Percentiles rank a stretch among this genome's conserved stretches.
phyloP scores from a whole-genome alignment of 92 coral and sea anemone species.

The Actinostola sp. region DNA sequence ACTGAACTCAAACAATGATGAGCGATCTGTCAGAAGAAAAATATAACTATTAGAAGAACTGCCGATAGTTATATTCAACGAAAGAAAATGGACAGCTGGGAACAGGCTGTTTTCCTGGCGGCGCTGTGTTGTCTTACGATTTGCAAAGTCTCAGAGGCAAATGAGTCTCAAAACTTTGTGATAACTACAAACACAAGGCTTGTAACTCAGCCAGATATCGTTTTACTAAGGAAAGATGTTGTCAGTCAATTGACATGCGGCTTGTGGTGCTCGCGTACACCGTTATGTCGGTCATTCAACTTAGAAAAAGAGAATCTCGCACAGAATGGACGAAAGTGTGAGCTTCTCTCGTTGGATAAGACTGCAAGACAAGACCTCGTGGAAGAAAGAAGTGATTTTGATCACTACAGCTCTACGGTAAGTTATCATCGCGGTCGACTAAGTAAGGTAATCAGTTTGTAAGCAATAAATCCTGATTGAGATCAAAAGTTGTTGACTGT shows the following conservation, averaged over 20 bases:
- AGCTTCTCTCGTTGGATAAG: slow-evolving; percentile 2
- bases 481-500: no score
- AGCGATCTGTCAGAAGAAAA: no score
- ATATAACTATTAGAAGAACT: no score
- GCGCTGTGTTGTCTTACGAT: neutral
- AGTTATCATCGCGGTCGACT: no score
- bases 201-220: neutral
- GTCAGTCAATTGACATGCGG: neutral
- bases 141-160: neutral
- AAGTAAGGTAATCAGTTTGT: no score
- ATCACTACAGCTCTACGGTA: slow-evolving; percentile 5
- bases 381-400: neutral
- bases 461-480: no score
- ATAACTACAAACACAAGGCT: neutral
- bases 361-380: slow-evolving; percentile 2
- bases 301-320: neutral
- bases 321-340: neutral
- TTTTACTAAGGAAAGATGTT: neutral
- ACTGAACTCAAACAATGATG: no score
- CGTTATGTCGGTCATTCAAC: slow-evolving; percentile 15
- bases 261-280: slow-evolving; percentile 13
- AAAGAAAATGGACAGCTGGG: no score
- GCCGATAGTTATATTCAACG: no score
- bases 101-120: neutral
- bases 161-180: slow-evolving; percentile 11